Percentiles rank a stretch among this genome's conserved stretches.
phyloP scores from a whole-genome alignment of 1,140 invertebrate species.

The Drosophila rhopaloa region DNA sequence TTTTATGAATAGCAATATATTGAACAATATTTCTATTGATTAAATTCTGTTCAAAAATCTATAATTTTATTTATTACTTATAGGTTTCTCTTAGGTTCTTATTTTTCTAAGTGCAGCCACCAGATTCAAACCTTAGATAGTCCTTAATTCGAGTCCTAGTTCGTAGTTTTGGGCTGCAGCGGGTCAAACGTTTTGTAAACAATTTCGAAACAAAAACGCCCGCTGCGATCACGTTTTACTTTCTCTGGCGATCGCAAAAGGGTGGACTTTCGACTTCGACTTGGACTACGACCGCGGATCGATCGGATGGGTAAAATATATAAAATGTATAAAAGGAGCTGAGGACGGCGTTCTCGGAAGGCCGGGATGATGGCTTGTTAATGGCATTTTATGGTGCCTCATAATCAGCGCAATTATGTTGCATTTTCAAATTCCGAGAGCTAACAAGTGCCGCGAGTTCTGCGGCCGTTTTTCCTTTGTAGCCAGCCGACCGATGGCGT shows the following conservation, averaged over 20 bases:
- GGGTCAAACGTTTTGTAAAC: constrained; percentile 44
- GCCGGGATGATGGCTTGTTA: constrained; percentile 60
- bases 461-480: constrained; percentile 49
- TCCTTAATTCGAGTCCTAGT: constrained; percentile 27
- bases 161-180: not conserved
- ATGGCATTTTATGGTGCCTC: constrained; percentile 69
- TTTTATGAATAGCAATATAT: no score
- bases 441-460: constrained; percentile 59
- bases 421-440: constrained; percentile 76
- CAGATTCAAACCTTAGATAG: constrained; percentile 13
- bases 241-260: constrained; percentile 41
- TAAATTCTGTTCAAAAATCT: no score
- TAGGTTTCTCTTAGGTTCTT: not conserved
- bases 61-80: no score
- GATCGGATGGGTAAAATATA: constrained; percentile 1
- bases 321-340: not conserved
- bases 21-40: no score
- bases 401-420: constrained; percentile 83
- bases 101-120: constrained; percentile 6
- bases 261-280: constrained; percentile 3
- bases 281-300: not conserved
- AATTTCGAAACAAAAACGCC: constrained; percentile 29
- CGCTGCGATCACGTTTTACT: constrained; percentile 52
- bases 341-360: constrained; percentile 60
- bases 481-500: constrained; percentile 40